Evolutionary conservation across 2,797 vertebrate species (phyloP).

Genomic region (Poecilia wingei): DNA sequence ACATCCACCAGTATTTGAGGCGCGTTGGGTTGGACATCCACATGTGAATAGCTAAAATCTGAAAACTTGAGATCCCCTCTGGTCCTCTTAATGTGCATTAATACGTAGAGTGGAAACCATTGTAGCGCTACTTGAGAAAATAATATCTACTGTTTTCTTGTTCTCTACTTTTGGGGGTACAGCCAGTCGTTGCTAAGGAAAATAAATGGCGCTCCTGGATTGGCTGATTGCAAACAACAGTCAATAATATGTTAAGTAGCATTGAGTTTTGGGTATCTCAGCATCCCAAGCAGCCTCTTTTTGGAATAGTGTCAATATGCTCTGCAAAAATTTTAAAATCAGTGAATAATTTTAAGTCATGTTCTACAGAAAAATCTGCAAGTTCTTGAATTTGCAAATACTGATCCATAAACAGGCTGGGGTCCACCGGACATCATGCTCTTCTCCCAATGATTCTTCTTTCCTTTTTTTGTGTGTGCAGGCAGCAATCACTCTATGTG

Average conservation of each 20-base stretch:
- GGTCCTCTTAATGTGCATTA: not conserved
- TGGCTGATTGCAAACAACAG: not conserved
- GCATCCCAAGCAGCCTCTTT: not conserved
- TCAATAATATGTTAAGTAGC: not conserved
- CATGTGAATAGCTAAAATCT: not conserved
- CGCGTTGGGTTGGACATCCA: not conserved
- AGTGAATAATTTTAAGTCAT: not conserved
- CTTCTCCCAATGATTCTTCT: not conserved
- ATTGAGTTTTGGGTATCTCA: not conserved
- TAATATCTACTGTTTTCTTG: not conserved
- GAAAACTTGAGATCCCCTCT: not conserved
- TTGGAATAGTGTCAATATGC: not conserved
- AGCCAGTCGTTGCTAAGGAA: not conserved
- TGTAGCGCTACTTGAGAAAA: not conserved
- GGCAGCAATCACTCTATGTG: not conserved
- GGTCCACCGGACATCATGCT: not conserved
- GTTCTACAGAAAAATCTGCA: not conserved
- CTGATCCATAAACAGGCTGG: not conserved
- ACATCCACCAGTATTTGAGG: not conserved
- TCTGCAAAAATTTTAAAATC: not conserved
- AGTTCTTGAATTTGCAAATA: not conserved
- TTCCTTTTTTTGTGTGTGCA: not conserved
- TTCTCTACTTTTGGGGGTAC: not conserved
- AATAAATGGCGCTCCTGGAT: not conserved
- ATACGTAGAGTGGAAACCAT: not conserved